Evolutionary conservation across 2,113 vertebrate genomes (phyloP).

Genomic region (Acrocephalus arundinaceus): DNA sequence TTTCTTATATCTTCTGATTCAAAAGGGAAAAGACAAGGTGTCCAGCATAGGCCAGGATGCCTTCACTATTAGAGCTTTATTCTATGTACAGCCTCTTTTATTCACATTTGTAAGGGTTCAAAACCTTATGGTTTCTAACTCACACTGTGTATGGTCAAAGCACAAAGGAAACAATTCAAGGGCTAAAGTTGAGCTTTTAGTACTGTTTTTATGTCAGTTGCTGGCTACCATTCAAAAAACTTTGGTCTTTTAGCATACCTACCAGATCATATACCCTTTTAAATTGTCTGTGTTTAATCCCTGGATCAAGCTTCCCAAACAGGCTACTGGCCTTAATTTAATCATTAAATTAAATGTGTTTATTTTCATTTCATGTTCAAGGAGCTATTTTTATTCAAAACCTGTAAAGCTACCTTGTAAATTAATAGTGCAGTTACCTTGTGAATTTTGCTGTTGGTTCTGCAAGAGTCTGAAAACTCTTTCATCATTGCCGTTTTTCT

Average conservation of each 20-base stretch:
- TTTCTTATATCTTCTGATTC: background rate
- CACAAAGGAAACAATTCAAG: background rate
- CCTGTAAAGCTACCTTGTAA: background rate
- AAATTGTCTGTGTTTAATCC: background rate
- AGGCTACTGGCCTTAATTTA: background rate
- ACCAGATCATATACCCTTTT: background rate
- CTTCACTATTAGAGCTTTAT: background rate
- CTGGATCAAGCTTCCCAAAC: background rate
- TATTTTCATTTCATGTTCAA: background rate
- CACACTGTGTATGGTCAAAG: background rate
- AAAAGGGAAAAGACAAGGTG: background rate
- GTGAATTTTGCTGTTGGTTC: background rate
- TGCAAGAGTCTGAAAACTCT: background rate
- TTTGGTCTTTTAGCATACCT: background rate
- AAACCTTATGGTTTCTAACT: background rate
- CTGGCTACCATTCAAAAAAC: background rate
- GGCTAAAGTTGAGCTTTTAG: background rate
- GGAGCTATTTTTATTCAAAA: background rate
- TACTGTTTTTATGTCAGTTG: background rate
- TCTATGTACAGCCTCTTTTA: background rate
- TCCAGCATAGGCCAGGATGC: background rate
- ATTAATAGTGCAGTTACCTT: rapidly evolving
- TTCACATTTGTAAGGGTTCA: background rate
- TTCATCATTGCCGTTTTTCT: background rate
- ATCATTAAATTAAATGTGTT: background rate